Conservation (phyloP, 2,888 invertebrate species). For the Nephrotoma flavescens region DNA sequence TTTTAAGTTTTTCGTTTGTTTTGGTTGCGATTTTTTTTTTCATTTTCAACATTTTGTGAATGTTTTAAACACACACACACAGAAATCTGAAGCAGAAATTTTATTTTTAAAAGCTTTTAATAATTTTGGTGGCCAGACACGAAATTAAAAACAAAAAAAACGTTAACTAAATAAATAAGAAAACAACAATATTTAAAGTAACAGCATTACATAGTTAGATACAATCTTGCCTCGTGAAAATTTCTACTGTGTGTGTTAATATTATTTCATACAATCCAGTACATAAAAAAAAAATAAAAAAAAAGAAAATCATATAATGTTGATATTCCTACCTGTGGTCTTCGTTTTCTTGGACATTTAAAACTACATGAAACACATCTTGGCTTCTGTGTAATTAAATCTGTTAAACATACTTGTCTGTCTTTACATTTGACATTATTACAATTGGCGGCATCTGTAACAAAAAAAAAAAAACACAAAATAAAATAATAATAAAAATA, state of each 20-base stretch:
- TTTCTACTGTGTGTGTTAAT: background rate
- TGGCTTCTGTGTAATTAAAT: conserved; percentile 45
- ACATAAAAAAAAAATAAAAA: background rate
- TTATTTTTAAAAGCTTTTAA: background rate
- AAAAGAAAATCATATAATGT: background rate
- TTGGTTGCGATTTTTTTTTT: background rate
- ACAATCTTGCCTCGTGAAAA: background rate
- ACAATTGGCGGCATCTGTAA: conserved; percentile 51
- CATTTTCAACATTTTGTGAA: background rate
- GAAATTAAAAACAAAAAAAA: background rate
- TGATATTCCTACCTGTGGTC: conserved; percentile 13
- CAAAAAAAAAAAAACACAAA: conserved; percentile 13
- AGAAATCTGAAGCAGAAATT: background rate
- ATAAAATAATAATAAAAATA: background rate
- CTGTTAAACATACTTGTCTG: conserved; percentile 52
- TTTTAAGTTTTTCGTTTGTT: background rate
- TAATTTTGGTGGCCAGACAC: background rate
- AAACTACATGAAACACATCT: conserved; percentile 56
- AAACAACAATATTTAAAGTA: background rate
- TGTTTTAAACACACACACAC: no score
- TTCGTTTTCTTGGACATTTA: conserved; percentile 37
- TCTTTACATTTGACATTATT: conserved; percentile 48
- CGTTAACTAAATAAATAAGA: background rate
- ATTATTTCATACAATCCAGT: background rate
- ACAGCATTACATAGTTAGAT: background rate